Evolutionary conservation across 2,797 vertebrate species (phyloP).

Genomic region (Tenualosa thibaudeaui): DNA sequence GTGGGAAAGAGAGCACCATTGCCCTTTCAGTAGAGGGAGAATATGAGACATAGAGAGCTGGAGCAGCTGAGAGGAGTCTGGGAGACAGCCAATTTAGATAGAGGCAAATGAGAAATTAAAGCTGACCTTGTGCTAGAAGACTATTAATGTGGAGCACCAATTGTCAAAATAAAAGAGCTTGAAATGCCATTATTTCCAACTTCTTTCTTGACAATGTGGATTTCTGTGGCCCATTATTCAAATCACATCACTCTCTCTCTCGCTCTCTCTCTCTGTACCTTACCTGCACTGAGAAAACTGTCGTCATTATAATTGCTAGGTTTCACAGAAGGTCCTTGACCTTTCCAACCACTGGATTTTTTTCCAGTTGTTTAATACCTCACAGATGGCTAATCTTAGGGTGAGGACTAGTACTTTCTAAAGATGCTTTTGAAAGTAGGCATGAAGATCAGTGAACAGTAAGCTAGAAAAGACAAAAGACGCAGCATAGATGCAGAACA

Average conservation of each 20-base stretch:
- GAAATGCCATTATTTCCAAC: slow-evolving; percentile 54
- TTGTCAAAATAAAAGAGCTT: slow-evolving; percentile 53
- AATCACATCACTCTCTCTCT: slow-evolving; percentile 21
- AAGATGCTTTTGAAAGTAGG: not conserved
- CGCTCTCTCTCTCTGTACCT: not conserved
- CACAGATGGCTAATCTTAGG: not conserved
- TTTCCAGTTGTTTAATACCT: not conserved
- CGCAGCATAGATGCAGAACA: too few relatives aligned
- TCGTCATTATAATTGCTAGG: not conserved
- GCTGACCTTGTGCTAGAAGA: slow-evolving; percentile 57
- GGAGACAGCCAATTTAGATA: slow-evolving; percentile 56
- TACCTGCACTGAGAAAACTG: not conserved
- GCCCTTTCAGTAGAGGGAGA: not conserved
- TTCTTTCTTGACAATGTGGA: slow-evolving; percentile 43
- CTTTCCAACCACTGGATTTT: slow-evolving; percentile 6
- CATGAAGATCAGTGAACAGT: too few relatives aligned
- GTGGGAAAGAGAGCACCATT: not conserved
- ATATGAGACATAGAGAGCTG: slow-evolving; percentile 25
- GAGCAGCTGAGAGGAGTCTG: slow-evolving; percentile 46
- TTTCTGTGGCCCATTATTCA: slow-evolving; percentile 39
- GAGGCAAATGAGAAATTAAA: slow-evolving; percentile 59
- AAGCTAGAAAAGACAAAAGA: not conserved
- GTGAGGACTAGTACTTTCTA: not conserved
- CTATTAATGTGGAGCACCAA: slow-evolving; percentile 52
- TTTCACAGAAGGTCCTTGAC: not conserved